Percentiles rank a stretch among this genome's conserved stretches.
Conservation (phyloP, 2,113 vertebrate species). For the Proteles cristata region DNA sequence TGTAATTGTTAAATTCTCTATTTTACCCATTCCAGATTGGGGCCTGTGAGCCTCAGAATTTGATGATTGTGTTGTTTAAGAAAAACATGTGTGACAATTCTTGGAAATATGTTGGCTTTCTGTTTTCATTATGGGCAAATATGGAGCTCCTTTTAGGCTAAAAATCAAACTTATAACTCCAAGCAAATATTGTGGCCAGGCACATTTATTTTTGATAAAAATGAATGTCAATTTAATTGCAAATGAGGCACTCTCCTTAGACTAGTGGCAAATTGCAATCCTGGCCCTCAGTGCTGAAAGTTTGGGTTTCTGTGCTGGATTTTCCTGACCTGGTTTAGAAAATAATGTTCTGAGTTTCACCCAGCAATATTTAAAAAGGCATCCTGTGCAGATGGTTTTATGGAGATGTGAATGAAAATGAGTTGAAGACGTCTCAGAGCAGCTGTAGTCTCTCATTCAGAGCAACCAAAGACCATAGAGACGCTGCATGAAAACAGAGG, state of each 20-base stretch:
- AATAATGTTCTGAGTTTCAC: constrained; percentile 72
- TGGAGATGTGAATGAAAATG: constrained; percentile 79
- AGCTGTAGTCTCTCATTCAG: constrained; percentile 79
- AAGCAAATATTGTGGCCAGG: constrained; percentile 81
- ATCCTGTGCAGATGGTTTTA: constrained; percentile 74
- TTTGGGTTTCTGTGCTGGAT: constrained; percentile 50
- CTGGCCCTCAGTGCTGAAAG: constrained; percentile 69
- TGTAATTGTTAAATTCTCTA: neutral
- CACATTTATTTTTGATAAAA: constrained; percentile 81
- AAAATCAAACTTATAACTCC: constrained; percentile 76
- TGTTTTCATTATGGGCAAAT: constrained; percentile 80
- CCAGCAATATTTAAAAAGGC: constrained; percentile 78
- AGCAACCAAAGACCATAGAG: constrained; percentile 67
- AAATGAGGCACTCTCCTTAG: constrained; percentile 83
- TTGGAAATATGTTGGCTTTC: constrained; percentile 78
- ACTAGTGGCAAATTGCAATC: constrained; percentile 76
- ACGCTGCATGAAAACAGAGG: constrained; percentile 63
- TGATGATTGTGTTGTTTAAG: constrained; percentile 75
- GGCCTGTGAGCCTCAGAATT: constrained; percentile 72
- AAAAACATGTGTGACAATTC: constrained; percentile 70
- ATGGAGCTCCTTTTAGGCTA: constrained; percentile 78
- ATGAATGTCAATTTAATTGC: constrained; percentile 86
- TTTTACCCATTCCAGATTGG: constrained; percentile 25
- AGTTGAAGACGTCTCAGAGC: constrained; percentile 80
- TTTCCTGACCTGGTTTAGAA: constrained; percentile 73